Percentiles rank a stretch among this genome's conserved stretches.
phyloP scores from a whole-genome alignment of 1,140 invertebrate species.

The Lutraria rhynchaena region DNA sequence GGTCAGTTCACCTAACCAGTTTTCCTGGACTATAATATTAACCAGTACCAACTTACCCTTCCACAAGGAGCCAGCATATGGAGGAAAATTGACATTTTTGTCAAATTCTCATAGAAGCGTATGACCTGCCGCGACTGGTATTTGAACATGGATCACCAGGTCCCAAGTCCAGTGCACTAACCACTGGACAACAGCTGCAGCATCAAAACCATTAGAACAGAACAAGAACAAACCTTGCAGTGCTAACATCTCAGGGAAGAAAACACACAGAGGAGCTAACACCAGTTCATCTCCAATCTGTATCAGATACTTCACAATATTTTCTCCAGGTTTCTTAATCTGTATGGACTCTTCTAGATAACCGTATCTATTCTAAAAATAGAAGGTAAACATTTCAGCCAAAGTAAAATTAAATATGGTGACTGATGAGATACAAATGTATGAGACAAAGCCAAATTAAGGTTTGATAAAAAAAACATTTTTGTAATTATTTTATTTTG shows the following conservation, averaged over 20 bases:
- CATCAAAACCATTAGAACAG: no score
- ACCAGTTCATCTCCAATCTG: constrained; percentile 96
- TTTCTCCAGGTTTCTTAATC: constrained; percentile 88
- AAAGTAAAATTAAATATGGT: not conserved
- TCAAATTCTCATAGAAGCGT: no score
- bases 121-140: no score
- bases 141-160: no score
- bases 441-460: not conserved
- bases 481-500: no score
- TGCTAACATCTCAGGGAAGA: constrained; percentile 93
- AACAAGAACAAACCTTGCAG: constrained; percentile 90
- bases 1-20: no score
- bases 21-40: no score
- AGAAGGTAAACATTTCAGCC: not conserved
- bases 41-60: no score
- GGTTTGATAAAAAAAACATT: not conserved
- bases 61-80: no score
- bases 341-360: constrained; percentile 91
- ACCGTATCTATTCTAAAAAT: constrained; percentile 89
- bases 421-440: not conserved
- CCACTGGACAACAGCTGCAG: no score
- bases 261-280: constrained; percentile 93
- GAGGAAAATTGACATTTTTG: no score
- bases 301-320: constrained; percentile 88
- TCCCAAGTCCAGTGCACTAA: no score